These are phyloP conservation scores for Micrastur ruficollis DNA, from an alignment of 2,797 vertebrate species.

Conservation along the genomic window DNA sequence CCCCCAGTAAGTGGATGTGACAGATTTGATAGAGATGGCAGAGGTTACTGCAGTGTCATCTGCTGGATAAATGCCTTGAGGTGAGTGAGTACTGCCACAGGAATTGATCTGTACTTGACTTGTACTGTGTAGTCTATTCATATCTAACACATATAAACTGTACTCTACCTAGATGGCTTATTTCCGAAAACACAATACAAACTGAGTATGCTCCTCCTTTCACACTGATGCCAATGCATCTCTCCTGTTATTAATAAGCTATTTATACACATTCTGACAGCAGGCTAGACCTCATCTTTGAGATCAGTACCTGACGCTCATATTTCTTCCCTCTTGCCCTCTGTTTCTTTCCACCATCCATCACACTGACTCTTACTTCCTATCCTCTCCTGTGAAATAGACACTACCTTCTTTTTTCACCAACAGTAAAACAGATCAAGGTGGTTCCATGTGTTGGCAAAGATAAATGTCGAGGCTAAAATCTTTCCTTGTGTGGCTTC, in stretches of 20 bases:
- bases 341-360: constrained; percentile 50
- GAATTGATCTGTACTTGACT: background rate
- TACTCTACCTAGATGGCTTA: background rate
- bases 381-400: constrained; percentile 60
- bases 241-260: constrained; percentile 36
- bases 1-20: background rate
- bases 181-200: background rate
- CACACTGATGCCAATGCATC: background rate
- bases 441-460: constrained; percentile 43
- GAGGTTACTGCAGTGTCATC: background rate
- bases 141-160: background rate
- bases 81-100: background rate
- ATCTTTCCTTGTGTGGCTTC: constrained; percentile 27
- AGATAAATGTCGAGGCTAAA: constrained; percentile 40
- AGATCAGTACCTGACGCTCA: constrained; percentile 40
- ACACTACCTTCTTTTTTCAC: constrained; percentile 59
- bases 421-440: constrained; percentile 52
- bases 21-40: background rate
- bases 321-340: constrained; percentile 50
- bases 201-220: background rate
- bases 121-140: background rate
- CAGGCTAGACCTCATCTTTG: constrained; percentile 38
- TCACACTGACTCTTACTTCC: constrained; percentile 66
- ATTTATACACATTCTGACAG: constrained; percentile 37
- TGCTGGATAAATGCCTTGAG: background rate